Evolutionary conservation across 2,888 invertebrate species (phyloP).

Genomic region (Loripinus fragilis): DNA sequence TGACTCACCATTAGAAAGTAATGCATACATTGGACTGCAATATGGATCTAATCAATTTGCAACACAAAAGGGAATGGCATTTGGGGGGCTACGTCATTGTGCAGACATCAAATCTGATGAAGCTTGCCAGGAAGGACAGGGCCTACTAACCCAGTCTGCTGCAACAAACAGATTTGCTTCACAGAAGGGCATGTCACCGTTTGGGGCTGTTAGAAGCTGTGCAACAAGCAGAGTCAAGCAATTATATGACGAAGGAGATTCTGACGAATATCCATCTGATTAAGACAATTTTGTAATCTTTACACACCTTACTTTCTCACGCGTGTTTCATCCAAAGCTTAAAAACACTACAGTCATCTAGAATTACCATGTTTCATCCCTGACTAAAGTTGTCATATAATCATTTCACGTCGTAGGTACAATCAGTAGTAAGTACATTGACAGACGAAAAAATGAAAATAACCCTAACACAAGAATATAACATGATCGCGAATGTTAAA

Average conservation of each 20-base stretch:
- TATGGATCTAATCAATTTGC: conserved; percentile 48
- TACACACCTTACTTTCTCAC: no score
- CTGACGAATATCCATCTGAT: conserved; percentile 59
- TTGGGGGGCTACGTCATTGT: conserved; percentile 51
- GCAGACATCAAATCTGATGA: conserved; percentile 49
- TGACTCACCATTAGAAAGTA: conserved; percentile 27
- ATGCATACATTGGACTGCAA: conserved; percentile 32
- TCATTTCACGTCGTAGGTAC: no score
- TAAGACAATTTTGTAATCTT: no score
- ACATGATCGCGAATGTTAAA: no score
- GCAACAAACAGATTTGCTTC: conserved; percentile 51
- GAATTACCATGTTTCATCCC: no score
- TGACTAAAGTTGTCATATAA: no score
- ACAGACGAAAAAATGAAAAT: no score
- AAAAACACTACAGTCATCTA: no score
- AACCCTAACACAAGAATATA: no score
- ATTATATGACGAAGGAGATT: conserved; percentile 52
- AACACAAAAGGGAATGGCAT: conserved; percentile 47
- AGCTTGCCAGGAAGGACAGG: conserved; percentile 36
- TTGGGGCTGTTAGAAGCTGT: conserved; percentile 64
- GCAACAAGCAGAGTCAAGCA: conserved; percentile 44
- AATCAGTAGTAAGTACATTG: no score
- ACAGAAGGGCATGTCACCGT: conserved; percentile 46
- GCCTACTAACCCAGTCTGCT: conserved; percentile 37
- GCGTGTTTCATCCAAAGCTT: no score